A percentile compares a stretch with the other conserved stretches of the same genome.
These are phyloP conservation scores for Pygoscelis adeliae DNA, from an alignment of 2,113 vertebrate species.

Conservation along the genomic window DNA sequence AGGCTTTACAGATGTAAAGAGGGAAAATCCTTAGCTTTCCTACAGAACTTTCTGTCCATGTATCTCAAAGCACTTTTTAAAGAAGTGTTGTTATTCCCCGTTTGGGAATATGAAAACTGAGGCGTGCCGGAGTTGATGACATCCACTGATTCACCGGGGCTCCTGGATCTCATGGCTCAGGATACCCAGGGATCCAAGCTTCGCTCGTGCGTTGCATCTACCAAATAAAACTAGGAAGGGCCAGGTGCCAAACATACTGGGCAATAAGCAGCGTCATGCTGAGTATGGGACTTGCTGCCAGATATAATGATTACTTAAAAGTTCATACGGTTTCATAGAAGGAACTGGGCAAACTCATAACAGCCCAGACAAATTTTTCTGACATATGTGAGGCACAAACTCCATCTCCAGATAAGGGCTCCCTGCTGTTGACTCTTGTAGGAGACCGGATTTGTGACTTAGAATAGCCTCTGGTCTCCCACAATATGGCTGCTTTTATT, in stretches of 20 bases:
- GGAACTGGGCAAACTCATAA: not conserved
- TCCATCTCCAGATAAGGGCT: not conserved
- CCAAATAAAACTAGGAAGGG: not conserved
- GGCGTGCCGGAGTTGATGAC: not conserved
- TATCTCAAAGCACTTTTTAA: not conserved
- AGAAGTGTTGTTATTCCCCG: not conserved
- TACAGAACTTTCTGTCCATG: not conserved
- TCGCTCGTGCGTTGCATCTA: accelerated
- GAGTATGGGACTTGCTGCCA: not conserved
- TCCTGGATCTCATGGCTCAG: not conserved
- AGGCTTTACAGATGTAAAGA: not conserved
- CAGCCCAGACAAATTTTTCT: not conserved
- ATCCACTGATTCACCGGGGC: not conserved
- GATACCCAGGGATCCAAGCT: not conserved
- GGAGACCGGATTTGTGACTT: not conserved
- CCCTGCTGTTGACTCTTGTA: not conserved
- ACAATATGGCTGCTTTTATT: not conserved
- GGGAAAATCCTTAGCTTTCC: not conserved
- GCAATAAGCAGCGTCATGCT: not conserved
- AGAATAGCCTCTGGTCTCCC: not conserved
- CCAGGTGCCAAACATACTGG: not conserved
- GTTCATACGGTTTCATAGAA: not conserved
- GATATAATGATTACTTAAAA: not conserved
- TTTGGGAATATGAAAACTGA: not conserved
- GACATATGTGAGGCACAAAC: accelerated